Conservation (phyloP, 2,113 vertebrate genomes). For the Corythornis vintsioides region DNA sequence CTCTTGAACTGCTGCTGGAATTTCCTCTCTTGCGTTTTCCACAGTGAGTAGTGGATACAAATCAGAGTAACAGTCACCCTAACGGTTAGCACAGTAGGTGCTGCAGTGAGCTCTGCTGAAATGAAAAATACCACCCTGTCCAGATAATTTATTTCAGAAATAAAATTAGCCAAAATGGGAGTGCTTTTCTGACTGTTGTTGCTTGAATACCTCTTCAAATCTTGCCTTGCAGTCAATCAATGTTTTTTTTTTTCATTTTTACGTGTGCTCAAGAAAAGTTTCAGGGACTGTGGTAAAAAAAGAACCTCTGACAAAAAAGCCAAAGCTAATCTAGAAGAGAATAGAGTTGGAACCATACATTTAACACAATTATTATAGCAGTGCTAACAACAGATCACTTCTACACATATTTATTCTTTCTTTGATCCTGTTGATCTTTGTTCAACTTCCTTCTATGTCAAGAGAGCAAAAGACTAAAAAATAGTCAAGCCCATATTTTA, state of each 20-base stretch:
- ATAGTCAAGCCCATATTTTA: neutral
- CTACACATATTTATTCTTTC: neutral
- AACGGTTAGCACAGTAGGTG: neutral
- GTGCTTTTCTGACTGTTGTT: neutral
- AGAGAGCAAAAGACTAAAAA: neutral
- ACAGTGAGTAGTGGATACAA: neutral
- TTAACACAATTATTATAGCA: neutral
- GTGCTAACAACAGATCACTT: neutral
- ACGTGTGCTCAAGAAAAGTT: neutral
- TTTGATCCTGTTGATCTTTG: neutral
- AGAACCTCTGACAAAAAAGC: neutral
- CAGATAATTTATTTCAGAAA: neutral
- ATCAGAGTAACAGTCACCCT: slow-evolving; percentile 1
- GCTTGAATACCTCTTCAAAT: neutral
- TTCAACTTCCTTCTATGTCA: neutral
- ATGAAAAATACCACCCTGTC: neutral
- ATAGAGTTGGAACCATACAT: neutral
- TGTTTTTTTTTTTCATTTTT: neutral
- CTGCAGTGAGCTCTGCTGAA: neutral
- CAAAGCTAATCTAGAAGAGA: neutral
- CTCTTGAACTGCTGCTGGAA: neutral
- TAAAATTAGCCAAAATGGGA: neutral
- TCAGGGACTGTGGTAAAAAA: neutral
- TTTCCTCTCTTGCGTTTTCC: slow-evolving; percentile 7
- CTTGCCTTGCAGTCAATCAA: neutral